Percentiles rank a stretch among this genome's conserved stretches.
These are phyloP conservation scores for Meandrusa payeni DNA, from an alignment of 2,888 invertebrate species.

Conservation along the genomic window DNA sequence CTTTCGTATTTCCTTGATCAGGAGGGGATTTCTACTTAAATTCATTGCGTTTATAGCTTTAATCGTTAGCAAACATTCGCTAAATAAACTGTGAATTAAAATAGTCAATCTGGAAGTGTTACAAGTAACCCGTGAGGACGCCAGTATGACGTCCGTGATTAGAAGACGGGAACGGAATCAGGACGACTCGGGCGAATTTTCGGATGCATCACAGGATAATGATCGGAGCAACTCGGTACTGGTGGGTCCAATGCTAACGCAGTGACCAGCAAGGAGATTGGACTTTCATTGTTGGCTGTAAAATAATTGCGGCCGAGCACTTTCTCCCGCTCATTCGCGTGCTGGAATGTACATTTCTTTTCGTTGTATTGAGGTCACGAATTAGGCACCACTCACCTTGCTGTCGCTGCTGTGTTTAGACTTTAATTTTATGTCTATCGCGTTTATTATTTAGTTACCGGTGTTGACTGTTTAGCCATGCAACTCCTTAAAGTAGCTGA, in stretches of 20 bases:
- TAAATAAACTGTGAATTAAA: conserved; percentile 40
- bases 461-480: conserved; percentile 41
- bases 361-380: conserved; percentile 72
- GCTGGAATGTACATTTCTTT: conserved; percentile 77
- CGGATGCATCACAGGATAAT: conserved; percentile 73
- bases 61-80: conserved; percentile 42
- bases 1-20: conserved; percentile 56
- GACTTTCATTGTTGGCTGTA: conserved; percentile 73
- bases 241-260: conserved; percentile 56
- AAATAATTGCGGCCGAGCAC: conserved; percentile 61
- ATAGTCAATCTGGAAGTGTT: conserved; percentile 71
- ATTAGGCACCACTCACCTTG: conserved; percentile 63
- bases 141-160: conserved; percentile 72
- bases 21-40: conserved; percentile 57
- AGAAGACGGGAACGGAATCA: conserved; percentile 62
- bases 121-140: conserved; percentile 66
- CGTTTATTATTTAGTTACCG: conserved; percentile 31
- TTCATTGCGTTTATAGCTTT: conserved; percentile 44
- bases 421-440: conserved; percentile 48
- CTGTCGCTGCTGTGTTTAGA: conserved; percentile 52
- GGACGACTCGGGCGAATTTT: conserved; percentile 73
- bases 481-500: conserved; percentile 67
- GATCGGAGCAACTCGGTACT: conserved; percentile 67
- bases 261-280: conserved; percentile 32
- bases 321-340: conserved; percentile 73